Percentiles rank a stretch among this genome's conserved stretches.
Evolutionary conservation across 2,888 invertebrate species (phyloP).

Genomic region (Lissocephala sabroskyi): DNA sequence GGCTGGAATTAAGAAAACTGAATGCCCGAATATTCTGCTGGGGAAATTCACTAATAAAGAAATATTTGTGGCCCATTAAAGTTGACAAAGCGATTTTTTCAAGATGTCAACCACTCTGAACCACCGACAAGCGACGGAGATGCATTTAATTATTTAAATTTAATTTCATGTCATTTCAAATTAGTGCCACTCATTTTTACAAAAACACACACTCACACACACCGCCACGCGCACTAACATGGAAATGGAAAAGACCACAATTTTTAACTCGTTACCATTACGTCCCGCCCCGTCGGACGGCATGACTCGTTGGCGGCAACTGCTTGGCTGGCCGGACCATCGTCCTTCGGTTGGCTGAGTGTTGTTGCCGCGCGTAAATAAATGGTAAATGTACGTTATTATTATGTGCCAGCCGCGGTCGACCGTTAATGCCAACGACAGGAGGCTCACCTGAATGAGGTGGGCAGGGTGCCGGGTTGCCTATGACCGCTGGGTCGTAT

Average conservation of each 20-base stretch:
- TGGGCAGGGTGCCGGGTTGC: no score
- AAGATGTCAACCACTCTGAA: neutral
- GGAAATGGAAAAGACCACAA: conserved; percentile 1
- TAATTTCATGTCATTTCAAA: conserved; percentile 57
- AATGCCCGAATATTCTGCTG: no score
- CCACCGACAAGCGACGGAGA: conserved; percentile 36
- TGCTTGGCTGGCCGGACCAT: no score
- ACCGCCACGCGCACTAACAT: neutral
- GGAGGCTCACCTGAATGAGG: neutral
- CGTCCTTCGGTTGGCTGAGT: neutral
- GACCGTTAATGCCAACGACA: conserved; percentile 1
- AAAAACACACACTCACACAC: neutral
- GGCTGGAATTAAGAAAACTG: no score
- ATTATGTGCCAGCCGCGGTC: neutral
- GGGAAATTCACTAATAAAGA: no score
- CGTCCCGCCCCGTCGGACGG: neutral
- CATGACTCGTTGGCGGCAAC: no score
- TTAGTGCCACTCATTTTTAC: conserved; percentile 52
- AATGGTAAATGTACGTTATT: conserved; percentile 1
- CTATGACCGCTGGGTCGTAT: conserved; percentile 8
- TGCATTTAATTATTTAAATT: conserved; percentile 56
- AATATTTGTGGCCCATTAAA: no score
- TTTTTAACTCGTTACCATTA: conserved; percentile 5
- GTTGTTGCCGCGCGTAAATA: conserved; percentile 2
- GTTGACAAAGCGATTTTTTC: no score